These are phyloP conservation scores for Casuarius casuarius DNA, from an alignment of 2,113 vertebrate genomes.

Conservation along the genomic window DNA sequence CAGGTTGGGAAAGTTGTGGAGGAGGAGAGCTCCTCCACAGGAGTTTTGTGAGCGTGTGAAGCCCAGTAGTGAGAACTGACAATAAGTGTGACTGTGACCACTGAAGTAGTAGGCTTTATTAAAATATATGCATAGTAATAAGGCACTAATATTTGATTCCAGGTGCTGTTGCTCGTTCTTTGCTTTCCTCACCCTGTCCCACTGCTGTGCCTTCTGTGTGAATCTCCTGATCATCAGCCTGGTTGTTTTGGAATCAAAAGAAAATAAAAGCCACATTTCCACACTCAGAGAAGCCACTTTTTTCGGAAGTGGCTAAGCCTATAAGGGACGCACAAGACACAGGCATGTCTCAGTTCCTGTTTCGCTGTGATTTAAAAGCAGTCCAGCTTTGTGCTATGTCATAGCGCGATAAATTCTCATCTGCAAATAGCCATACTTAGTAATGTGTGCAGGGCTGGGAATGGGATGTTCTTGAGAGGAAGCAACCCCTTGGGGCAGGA, in stretches of 20 bases:
- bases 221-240: not conserved
- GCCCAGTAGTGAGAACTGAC: not conserved
- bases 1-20: not conserved
- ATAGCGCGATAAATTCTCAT: not conserved
- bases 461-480: not conserved
- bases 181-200: not conserved
- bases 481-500: not conserved
- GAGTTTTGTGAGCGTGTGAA: not conserved
- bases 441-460: not conserved
- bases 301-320: not conserved
- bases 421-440: not conserved
- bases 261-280: not conserved
- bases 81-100: not conserved
- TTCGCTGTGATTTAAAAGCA: not conserved
- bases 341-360: accelerated
- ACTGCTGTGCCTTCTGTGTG: not conserved
- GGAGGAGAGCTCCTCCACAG: not conserved
- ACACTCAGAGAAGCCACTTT: not conserved
- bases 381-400: not conserved
- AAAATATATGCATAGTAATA: not conserved
- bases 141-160: not conserved
- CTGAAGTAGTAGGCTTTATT: not conserved
- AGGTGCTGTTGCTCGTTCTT: not conserved
- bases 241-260: not conserved
- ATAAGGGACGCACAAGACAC: not conserved